Evolutionary conservation across 1,140 invertebrate species (phyloP).

Genomic region (Brachionus plicatilis): DNA sequence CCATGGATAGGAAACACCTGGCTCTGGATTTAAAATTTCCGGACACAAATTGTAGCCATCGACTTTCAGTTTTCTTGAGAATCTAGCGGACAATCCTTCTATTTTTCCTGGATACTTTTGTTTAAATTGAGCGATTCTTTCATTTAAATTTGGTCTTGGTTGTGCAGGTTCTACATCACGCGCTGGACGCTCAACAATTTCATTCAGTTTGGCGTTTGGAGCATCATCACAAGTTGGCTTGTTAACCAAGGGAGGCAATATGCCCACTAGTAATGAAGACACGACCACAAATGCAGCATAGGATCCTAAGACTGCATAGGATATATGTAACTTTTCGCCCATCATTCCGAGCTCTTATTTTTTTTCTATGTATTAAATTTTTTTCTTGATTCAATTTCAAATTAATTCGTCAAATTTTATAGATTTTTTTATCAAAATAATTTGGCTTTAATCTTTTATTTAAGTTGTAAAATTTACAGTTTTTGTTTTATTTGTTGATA

Average conservation of each 20-base stretch:
- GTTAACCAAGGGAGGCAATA: constrained; percentile 28
- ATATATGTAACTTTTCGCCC: constrained; percentile 5
- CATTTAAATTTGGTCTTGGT: background rate
- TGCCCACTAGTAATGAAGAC: constrained; percentile 5
- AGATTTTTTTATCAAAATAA: background rate
- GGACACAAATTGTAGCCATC: constrained; percentile 30
- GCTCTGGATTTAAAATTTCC: background rate
- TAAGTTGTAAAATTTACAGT: background rate
- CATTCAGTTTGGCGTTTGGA: background rate
- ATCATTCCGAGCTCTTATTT: background rate
- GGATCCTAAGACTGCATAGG: background rate
- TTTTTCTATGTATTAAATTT: background rate
- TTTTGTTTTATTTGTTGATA: background rate
- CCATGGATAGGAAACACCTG: constrained; percentile 25
- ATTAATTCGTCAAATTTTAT: background rate
- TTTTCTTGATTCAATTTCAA: background rate
- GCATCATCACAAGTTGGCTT: background rate
- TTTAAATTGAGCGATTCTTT: background rate
- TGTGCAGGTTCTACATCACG: background rate
- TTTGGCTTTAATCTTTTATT: background rate
- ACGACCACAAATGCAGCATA: constrained; percentile 15
- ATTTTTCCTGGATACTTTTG: constrained; percentile 20
- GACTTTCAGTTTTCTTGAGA: background rate
- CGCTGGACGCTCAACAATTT: background rate
- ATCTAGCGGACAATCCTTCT: background rate